Conservation (phyloP, 92 coral and sea anemone genomes). For the Phenganax subtilis region DNA sequence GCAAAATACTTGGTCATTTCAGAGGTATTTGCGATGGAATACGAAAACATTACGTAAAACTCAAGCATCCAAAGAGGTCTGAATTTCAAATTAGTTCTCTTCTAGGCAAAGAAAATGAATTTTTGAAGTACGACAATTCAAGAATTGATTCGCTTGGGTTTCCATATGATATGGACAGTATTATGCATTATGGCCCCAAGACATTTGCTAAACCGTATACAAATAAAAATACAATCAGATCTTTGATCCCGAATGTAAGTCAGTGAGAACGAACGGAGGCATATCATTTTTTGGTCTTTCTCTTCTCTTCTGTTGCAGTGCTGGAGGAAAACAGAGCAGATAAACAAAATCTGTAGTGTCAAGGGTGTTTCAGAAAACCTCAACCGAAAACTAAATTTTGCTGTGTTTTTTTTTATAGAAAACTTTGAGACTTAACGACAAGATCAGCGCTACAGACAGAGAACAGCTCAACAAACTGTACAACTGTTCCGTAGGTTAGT, state of each 20-base stretch:
- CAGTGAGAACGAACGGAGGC: no score
- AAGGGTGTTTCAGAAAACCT: not conserved
- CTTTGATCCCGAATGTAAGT: slow-evolving; percentile 17
- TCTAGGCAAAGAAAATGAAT: not conserved
- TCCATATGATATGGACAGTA: slow-evolving; percentile 17
- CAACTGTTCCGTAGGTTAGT: slow-evolving; percentile 4
- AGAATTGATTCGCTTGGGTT: slow-evolving; percentile 1
- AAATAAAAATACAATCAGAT: not conserved
- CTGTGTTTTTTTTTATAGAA: not conserved
- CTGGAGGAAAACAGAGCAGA: not conserved
- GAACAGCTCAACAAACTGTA: not conserved
- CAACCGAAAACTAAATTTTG: not conserved
- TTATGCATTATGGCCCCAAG: slow-evolving; percentile 35
- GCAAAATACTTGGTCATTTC: not conserved
- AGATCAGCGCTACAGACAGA: slow-evolving; percentile 1
- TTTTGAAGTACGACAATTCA: not conserved
- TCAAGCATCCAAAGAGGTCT: no score
- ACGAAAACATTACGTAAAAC: no score
- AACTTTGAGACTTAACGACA: not conserved
- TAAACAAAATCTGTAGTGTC: not conserved
- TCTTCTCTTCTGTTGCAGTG: no score
- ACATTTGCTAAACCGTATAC: not conserved
- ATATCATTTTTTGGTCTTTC: no score
- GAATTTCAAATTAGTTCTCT: not conserved
- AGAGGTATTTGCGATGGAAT: not conserved